Evolutionary conservation across 1,140 invertebrate species (phyloP).

Genomic region (Cotesia glomerata): DNA sequence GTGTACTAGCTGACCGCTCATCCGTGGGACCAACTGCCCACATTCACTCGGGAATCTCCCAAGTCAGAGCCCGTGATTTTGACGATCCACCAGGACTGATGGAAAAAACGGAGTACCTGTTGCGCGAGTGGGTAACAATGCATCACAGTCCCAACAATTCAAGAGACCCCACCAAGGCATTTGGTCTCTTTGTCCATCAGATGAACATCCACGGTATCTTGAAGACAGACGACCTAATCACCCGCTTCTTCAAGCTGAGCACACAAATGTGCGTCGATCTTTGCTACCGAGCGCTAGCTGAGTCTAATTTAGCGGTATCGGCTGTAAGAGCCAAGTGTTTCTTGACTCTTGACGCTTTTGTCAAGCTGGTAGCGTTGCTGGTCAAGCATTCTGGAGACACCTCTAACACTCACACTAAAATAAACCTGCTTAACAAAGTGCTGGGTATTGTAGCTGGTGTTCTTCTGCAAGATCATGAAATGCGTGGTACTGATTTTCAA

Average conservation of each 20-base stretch:
- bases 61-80: slow-evolving; percentile 83
- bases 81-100: slow-evolving; percentile 93
- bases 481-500: slow-evolving; percentile 87
- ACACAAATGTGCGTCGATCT: slow-evolving; percentile 97
- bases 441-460: slow-evolving; percentile 95
- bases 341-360: slow-evolving; percentile 93
- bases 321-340: slow-evolving; percentile 90
- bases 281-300: slow-evolving; percentile 80
- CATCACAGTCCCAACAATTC: slow-evolving; percentile 81
- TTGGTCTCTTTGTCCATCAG: slow-evolving; percentile 91
- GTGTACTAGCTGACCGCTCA: slow-evolving; percentile 73
- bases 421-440: slow-evolving; percentile 96
- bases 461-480: slow-evolving; percentile 93
- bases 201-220: slow-evolving; percentile 97
- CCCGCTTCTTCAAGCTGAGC: slow-evolving; percentile 94
- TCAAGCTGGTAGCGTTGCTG: slow-evolving; percentile 89
- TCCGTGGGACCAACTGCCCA: slow-evolving; percentile 82
- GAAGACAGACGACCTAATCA: slow-evolving; percentile 97
- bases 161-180: slow-evolving; percentile 92
- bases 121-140: slow-evolving; percentile 94
- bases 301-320: slow-evolving; percentile 66
- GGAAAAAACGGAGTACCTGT: slow-evolving; percentile 92
- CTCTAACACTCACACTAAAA: slow-evolving; percentile 89
- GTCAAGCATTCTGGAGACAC: slow-evolving; percentile 95
- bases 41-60: slow-evolving; percentile 90